phyloP scores from a whole-genome alignment of 2,888 invertebrate species.

The Papilio elwesi region DNA sequence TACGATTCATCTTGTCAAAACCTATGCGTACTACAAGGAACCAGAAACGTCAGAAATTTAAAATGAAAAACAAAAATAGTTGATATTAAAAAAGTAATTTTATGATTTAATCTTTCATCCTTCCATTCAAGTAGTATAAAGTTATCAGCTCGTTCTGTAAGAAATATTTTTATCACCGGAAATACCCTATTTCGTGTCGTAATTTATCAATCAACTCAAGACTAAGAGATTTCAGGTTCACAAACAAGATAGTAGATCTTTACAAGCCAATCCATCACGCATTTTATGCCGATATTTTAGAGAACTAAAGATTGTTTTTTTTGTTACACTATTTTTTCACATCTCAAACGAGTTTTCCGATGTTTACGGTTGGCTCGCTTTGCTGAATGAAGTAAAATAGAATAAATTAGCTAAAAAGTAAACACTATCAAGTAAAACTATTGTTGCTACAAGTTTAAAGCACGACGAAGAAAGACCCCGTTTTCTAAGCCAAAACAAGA shows the following conservation, averaged over 20 bases:
- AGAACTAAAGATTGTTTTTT: neutral
- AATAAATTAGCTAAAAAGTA: no score
- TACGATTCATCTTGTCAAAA: neutral
- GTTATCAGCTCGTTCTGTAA: slow-evolving; percentile 9
- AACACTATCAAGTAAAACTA: no score
- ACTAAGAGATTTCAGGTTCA: slow-evolving; percentile 18
- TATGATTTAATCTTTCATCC: neutral
- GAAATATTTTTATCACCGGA: slow-evolving; percentile 11
- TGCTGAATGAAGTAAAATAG: no score
- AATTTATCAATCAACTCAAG: slow-evolving; percentile 25
- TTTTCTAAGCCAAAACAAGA: no score
- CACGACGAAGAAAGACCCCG: no score
- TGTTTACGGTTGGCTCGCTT: no score
- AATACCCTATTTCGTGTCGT: slow-evolving; percentile 26
- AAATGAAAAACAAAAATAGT: neutral
- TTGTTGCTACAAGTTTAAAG: no score
- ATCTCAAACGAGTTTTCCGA: neutral
- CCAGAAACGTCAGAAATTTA: neutral
- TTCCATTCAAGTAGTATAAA: slow-evolving; percentile 1
- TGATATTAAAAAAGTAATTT: neutral
- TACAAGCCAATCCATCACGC: slow-evolving; percentile 14
- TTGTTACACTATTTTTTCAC: neutral
- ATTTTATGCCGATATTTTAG: neutral
- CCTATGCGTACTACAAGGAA: neutral
- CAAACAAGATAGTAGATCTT: slow-evolving; percentile 7